Evolutionary conservation across 2,797 vertebrate species (phyloP), one percentile per base, ranked within the genome.

Genomic region (Gila robusta): DNA sequence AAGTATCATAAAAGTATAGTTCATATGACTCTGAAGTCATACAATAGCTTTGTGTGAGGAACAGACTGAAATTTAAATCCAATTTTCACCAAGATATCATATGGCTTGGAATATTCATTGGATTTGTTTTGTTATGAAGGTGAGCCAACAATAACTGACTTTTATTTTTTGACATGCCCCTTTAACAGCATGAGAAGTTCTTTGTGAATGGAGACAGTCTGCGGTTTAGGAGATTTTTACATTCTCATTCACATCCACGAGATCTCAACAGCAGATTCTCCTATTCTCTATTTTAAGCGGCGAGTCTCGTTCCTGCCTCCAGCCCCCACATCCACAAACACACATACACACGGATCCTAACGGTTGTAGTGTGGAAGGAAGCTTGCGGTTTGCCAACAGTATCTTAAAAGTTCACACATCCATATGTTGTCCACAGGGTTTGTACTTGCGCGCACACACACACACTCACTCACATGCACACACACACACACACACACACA

Each of bases 331-430:
- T 76, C 79, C 83, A 87, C 81, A 84, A 72, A 66, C 72, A 9
- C 52, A 26, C 79, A 6, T 19, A 67, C 54, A 74, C 77, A 49
- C 49, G 5, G 26, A 90, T 90, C 87, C 89, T 91, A 91, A 91
- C 90, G 86, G 90, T 81, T 89, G 66, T 81, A 70, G 84, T 81
- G 87, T 89, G 90, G 87, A 91, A 89, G 90, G 86, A 87, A 90
- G 86, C 86, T 76, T 32, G 77, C 32, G 82, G 76, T 70, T 81
- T 87, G 56, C 47, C 69, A 79, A 52, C 39, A n/a, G 56, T 86
- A 82, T 86, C 81, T 59, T 84, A 79, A 62, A 72, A 69, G 21
- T 64, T 74, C 54, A 84, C 73, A 74, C 86, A 88, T 85, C 84
- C 88, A 79, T 74, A 62, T 79, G 77, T 72, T 37, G 28, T 87